A percentile compares a stretch with the other conserved stretches of the same genome.
Evolutionary conservation across 64 coral and sea anemone species (phyloP).

Genomic region (Anthopleura sola): DNA sequence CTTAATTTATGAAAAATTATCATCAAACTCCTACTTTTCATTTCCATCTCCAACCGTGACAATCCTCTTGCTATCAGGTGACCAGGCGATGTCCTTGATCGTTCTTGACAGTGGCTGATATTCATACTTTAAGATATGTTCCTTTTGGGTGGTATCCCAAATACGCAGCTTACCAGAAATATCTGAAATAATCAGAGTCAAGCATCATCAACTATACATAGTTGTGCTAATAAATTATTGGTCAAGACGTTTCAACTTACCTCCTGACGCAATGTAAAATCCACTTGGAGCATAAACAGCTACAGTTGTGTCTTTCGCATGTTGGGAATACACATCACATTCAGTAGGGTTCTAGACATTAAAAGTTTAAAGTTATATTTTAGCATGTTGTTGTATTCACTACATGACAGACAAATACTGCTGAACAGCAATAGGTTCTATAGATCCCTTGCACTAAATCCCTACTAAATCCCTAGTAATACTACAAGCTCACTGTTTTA

Average conservation of each 20-base stretch:
- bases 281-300: slow-evolving; percentile 96
- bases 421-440: too few relatives aligned
- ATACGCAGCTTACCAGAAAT: slow-evolving; percentile 72
- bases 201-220: too few relatives aligned
- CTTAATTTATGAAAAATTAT: too few relatives aligned
- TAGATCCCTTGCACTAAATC: too few relatives aligned
- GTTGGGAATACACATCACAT: slow-evolving; percentile 87
- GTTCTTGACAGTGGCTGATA: slow-evolving; percentile 55
- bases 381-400: too few relatives aligned
- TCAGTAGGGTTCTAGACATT: slow-evolving; percentile 52
- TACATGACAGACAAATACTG: too few relatives aligned
- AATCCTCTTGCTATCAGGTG: slow-evolving; percentile 90
- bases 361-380: not conserved
- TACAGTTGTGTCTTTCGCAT: slow-evolving; percentile 75
- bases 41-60: slow-evolving; percentile 72
- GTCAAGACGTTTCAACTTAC: slow-evolving; percentile 17
- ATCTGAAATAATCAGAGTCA: slow-evolving; percentile 52
- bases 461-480: too few relatives aligned
- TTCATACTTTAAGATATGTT: slow-evolving; percentile 90
- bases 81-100: slow-evolving; percentile 91
- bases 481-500: too few relatives aligned
- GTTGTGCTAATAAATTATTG: too few relatives aligned
- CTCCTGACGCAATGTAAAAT: slow-evolving; percentile 93
- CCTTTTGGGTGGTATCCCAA: slow-evolving; percentile 91
- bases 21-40: slow-evolving; percentile 60